Evolutionary conservation across 1,140 invertebrate genomes (phyloP), one percentile per base, ranked within the genome.

Genomic region (Tetragonula clypearis): DNA sequence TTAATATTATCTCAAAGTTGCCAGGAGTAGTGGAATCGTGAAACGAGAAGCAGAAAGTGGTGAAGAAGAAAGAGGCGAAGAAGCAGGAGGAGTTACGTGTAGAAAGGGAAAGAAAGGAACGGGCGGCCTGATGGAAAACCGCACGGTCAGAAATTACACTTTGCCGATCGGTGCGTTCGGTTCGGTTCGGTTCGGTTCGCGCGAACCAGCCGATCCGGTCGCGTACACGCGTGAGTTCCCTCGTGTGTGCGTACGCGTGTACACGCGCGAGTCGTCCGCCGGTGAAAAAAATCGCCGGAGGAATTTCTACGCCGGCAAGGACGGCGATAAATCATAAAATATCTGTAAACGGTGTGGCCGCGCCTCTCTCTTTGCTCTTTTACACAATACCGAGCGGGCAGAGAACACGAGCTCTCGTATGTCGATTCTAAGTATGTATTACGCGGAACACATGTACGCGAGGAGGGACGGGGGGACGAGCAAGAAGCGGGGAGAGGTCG

Each of bases 271-370:
- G 21, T 53, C 23, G 66, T 77, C 56, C 30, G 23, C 49, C 12
- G 15, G 72, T 49, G 49, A 41, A 74, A 87, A 90, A 87, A 88
- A 79, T 85, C 73, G 60, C 11, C 9, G 11, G 60, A 68, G 86
- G 84, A 90, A 90, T 89, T 90, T 82, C 81, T 87, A 69, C 77
- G 68, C 66, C 66, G 71, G 69, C 80, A 86, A 87, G 85, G 87
- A 90, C 87, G 87, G 55, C 89, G 89, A 88, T 90, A 89, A 89
- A 90, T 90, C 89, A 87, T 90, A 85, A 89, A 88, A 79, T 87
- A 86, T 84, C 81, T 86, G 75, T 84, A 86, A 86, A 84, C 74
- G 81, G 81, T 74, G 85, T 74, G 85, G 12, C 35, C 30, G 60
- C n/a, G 60, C 21, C 71, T 81, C 71, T 85, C 71, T 58, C 79